Evolutionary conservation across 2,888 invertebrate species (phyloP).

Genomic region (Patella depressa): DNA sequence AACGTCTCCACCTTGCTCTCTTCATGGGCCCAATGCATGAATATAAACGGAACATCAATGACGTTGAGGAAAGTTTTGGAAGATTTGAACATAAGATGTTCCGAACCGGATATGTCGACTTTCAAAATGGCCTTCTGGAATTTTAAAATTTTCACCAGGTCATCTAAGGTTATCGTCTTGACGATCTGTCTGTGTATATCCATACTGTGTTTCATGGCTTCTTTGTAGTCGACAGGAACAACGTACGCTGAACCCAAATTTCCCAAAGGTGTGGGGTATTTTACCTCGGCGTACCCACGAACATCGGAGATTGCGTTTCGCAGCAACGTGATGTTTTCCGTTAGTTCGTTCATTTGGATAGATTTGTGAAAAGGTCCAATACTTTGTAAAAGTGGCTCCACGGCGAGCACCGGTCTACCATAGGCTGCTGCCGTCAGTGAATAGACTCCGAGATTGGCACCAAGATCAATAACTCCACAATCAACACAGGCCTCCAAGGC

Average conservation of each 20-base stretch:
- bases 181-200: slow-evolving; percentile 19
- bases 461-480: slow-evolving; percentile 36
- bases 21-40: slow-evolving; percentile 39
- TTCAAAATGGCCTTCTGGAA: slow-evolving; percentile 38
- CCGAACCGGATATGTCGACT: slow-evolving; percentile 37
- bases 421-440: slow-evolving; percentile 32
- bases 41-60: slow-evolving; percentile 34
- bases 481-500: not conserved
- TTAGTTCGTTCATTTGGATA: slow-evolving; percentile 28
- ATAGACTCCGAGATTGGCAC: slow-evolving; percentile 39
- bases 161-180: slow-evolving; percentile 34
- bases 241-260: slow-evolving; percentile 20
- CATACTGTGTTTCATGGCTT: not conserved
- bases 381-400: slow-evolving; percentile 36
- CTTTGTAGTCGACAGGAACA: not conserved
- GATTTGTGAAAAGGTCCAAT: slow-evolving; percentile 34
- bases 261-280: not conserved
- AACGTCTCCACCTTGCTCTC: not conserved
- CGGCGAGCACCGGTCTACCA: slow-evolving; percentile 34
- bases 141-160: slow-evolving; percentile 25
- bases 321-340: slow-evolving; percentile 29
- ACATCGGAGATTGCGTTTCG: slow-evolving; percentile 38
- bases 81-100: slow-evolving; percentile 22
- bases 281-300: slow-evolving; percentile 18
- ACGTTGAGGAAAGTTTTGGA: slow-evolving; percentile 32